Evolutionary conservation across 2,888 invertebrate species (phyloP), one percentile per base, ranked within the genome.

Genomic region (Drosophila meridionalis): DNA sequence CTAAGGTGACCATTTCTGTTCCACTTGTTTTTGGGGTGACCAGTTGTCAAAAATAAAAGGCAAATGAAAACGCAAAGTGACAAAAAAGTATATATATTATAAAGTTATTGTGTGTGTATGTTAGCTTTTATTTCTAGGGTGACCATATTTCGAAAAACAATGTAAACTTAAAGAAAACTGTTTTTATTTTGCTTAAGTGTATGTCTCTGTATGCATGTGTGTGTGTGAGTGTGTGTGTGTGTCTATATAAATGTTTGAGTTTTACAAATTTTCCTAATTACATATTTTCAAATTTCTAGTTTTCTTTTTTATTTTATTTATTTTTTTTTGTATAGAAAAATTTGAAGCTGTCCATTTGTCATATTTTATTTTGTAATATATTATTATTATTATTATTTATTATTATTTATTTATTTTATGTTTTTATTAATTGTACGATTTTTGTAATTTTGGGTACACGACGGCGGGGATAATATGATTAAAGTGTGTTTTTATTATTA

Each of bases 391-490:
- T n/a, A n/a, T 50, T 30, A 30, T 56, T 32, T 48, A 50, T 50
- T 50, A 34, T n/a, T 50, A 14, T 32, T 73, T 50, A 9, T 34
- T 26, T 47, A 47, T 28, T 70, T 67, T 7, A 7, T 72, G 68
- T 64, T 32, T 62, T 43, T 56, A 45, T 73, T 71, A 72, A 71
- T 69, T 73, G 67, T 70, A 82, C 76, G 78, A 73, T 55, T 78
- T 74, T 72, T 76, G 67, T 87, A 82, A 69, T 78, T 83, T 83
- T 87, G 90, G 91, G 91, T 91, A 91, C 83, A 90, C 89, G 91
- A 90, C 91, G 91, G 91, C 91, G 91, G 91, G 91, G 91, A 89
- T 91, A 90, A 90, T 85, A 90, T 91, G 91, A 91, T 90, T 91
- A 89, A 89, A 89, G 87, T 84, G 78, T 78, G 76, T 76, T 78